Base-by-base conservation (phyloP, 2,888 invertebrate genomes). In the Pristionchus mayeri region DNA sequence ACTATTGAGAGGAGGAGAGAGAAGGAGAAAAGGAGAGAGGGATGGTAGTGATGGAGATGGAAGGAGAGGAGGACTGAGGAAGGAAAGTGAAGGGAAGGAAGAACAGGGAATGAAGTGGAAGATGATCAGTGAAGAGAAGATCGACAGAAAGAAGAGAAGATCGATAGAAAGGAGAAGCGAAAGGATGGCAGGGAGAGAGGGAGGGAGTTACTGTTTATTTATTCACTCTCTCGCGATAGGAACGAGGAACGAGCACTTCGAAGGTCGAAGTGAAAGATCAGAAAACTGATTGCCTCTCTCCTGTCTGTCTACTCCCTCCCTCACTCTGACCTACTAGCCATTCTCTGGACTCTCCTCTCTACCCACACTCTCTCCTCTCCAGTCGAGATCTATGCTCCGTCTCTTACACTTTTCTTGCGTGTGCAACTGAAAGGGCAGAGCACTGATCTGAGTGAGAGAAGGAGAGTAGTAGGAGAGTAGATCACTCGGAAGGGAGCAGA, bases 271-370 rank as follows among this genome's bases (percentile, higher is more conserved):
- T 13, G 54, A 54, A 50, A 76, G 76, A 76, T 76, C 30, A 21
- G 37, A 50, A 78, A 78, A 78, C 52, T 78, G 78, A 78, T 78
- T 30, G 40, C 27, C 78, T 78, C 78, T 78, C 78, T 50, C 34
- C 76, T 48, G 2, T 76, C 18, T 48, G 13, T 27, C 0, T 30
- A 78, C 50, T 78, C 78, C 27, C 30, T 52, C 48, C 3, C 30
- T 30, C 50, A 16, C 78, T 78, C 78, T 30, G 78, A 44, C 75
- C 48, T 40, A 44, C 75, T 75, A 30, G 63, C 63, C 63, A 18
- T 18, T 63, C 63, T 71, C 71, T 71, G 40, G 7, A 34, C 9
- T 44, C 71, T 52, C 78, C 50, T 18, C 27, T 27, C 50, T 24
- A 30, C 50, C 11, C 78, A 78, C 50, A 52, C 48, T 78, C 50